Evolutionary conservation across 2,113 vertebrate species (phyloP).

Genomic region (Sitta europaea): DNA sequence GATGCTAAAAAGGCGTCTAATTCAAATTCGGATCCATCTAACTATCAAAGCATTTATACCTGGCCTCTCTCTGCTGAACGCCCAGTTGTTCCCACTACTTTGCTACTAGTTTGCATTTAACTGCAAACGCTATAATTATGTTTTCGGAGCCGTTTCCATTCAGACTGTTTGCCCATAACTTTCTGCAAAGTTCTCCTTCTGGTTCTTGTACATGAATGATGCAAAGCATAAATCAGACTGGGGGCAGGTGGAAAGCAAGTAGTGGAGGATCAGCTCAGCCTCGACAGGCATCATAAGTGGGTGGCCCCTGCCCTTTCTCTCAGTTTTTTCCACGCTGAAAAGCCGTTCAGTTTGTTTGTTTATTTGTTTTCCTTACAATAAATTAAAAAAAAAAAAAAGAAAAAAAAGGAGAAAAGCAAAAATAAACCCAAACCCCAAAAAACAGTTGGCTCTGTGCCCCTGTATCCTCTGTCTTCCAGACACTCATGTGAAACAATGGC

Average conservation of each 20-base stretch:
- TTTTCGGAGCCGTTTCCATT: constrained; percentile 5
- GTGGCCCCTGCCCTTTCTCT: background rate
- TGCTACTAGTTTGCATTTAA: background rate
- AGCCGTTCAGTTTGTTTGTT: background rate
- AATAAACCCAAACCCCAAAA: no score
- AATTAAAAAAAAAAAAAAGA: background rate
- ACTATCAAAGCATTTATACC: background rate
- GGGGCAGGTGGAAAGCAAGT: background rate
- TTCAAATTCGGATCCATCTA: background rate
- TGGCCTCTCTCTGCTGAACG: background rate
- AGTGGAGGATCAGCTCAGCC: background rate
- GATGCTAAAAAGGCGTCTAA: background rate
- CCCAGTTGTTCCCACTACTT: background rate
- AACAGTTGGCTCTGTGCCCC: background rate
- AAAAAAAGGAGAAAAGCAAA: background rate
- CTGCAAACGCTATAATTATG: background rate
- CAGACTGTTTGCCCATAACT: background rate
- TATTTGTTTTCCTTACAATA: background rate
- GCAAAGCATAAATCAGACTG: background rate
- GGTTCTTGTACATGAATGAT: background rate
- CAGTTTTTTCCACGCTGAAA: background rate
- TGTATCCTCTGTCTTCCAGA: constrained; percentile 15
- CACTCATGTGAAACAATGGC: constrained; percentile 19
- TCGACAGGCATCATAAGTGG: background rate
- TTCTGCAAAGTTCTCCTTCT: background rate